Base-by-base conservation (phyloP, 2,888 invertebrate genomes). In the Sesia bembeciformis region DNA sequence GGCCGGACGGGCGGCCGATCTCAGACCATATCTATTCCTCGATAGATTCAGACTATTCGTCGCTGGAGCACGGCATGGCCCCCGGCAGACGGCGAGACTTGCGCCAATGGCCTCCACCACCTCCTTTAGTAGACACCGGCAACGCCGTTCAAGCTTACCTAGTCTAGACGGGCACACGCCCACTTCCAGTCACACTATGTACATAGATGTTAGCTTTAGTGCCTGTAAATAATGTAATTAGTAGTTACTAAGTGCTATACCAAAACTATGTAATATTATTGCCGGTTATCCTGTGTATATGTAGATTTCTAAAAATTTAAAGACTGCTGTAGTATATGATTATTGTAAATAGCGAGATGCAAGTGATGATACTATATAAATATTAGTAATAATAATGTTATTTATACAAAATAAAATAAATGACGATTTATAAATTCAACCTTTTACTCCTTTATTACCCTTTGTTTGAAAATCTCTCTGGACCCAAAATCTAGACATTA, bases 11-110 rank as follows among this genome's bases (percentile, higher is more conserved):
- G 61, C 89, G 95, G 70, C 96, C 96, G 53, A 93, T 95, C 61
- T 95, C 95, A 65, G 96, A 96, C 84, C 96, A 96, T 79, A 96
- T 96, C 73, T 96, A 96, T 78, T 96, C 96, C 55, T 96, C 95
- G 73, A 96, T 96, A 81, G 96, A 96, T 82, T 96, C 96, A 58
- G 96, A 96, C 80, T 96, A 96, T 75, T 95, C 95, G 68, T 94
- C 95, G 56, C 90, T 96, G 68, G 96, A 96, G 81, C 92, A 95
- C 64, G 93, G 94, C 55, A 86, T 87, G 89, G 84, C 84, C 71
- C 91, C 80, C 62, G 90, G 81, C 56, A 78, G 81, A 64, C 83
- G 84, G 66, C 77, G 85, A 56, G 88, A 86, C 54, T 76, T 82
- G 65, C 76, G 88, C 4, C 88, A 88, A 50, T 88, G 89, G 89